Evolutionary conservation across 2,797 vertebrate species (phyloP), one percentile per base, ranked within the genome.

Genomic region (Scleropages formosus): DNA sequence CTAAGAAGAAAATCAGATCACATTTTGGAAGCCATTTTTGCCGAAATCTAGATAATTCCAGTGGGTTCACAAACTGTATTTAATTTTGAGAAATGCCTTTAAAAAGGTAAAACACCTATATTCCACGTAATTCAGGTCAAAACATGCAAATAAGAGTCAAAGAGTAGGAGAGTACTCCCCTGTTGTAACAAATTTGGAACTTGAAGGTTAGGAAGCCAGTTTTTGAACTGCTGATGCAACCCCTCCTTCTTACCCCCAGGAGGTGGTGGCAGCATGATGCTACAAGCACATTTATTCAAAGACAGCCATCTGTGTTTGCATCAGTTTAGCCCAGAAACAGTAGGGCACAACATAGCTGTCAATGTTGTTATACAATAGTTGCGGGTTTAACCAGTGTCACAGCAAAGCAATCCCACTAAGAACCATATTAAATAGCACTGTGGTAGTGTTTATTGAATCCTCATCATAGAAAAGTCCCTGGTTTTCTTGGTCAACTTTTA

Each of bases 361-460:
- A 39, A 26, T 22, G 49, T 47, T 53, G 13, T 71, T 56, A 56
- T 73, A 58, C 24, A 61, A 71, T 7, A 71, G 61, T 61, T 62
- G 16, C 63, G 47, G 61, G 16, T 65, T 71, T 64, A 76, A 60
- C 66, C 11, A 47, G 61, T 77, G 59, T 56, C 67, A 64, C 16
- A 69, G 44, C 47, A 72, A 62, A 58, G 7, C 68, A 53, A 68
- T 31, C 51, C 68, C 49, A 15, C 60, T 73, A 13, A 75, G 18
- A 39, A 56, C 13, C 27, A 44, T 65, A 15, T 39, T 73, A 22
- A 66, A 31, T 39, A 27, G 4, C 27, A 44, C 53, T 69, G 22
- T 62, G 27, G 58, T 74, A 67, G 47, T 31, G n/a, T 46, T 11
- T 47, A 46, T 22, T 44, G 59, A 11, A n/a, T 51, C 49, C 7